Conservation (phyloP, 2,888 invertebrate genomes). For the Caenorhabditis sp. region DNA sequence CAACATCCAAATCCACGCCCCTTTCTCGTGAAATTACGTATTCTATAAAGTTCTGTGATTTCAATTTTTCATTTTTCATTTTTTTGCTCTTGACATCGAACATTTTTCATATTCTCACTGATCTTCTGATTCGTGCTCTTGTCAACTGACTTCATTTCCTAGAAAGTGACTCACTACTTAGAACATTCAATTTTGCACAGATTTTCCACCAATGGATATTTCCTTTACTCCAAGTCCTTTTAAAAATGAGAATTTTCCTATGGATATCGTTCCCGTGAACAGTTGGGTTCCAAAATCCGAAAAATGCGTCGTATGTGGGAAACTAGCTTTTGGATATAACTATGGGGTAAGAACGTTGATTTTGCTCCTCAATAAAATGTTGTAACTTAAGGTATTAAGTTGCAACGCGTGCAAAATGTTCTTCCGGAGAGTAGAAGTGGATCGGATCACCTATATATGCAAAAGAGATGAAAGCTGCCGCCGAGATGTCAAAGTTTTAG, state of each 20-base stretch:
- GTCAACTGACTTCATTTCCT: too few relatives aligned
- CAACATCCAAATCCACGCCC: too few relatives aligned
- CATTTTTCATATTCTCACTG: too few relatives aligned
- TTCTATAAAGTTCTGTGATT: too few relatives aligned
- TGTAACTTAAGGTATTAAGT: conserved; percentile 2
- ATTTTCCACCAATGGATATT: neutral
- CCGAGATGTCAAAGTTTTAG: neutral
- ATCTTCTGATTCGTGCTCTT: too few relatives aligned
- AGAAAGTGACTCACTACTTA: too few relatives aligned
- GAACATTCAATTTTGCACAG: too few relatives aligned
- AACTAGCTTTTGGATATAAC: neutral
- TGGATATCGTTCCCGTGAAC: neutral
- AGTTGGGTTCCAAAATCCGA: neutral
- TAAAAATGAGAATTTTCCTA: neutral
- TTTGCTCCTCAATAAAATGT: neutral
- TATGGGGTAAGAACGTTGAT: conserved; percentile 2
- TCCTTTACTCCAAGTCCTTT: neutral
- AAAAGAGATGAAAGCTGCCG: neutral
- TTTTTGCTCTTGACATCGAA: too few relatives aligned
- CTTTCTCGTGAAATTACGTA: too few relatives aligned
- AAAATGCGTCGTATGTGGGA: neutral
- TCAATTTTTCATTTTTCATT: too few relatives aligned
- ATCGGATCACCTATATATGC: neutral
- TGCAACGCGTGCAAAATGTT: conserved; percentile 16
- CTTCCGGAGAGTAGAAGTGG: conserved; percentile 2